Evolutionary conservation across 1,140 invertebrate genomes (phyloP), one percentile per base, ranked within the genome.

Genomic region (Drosophila micromelanica): DNA sequence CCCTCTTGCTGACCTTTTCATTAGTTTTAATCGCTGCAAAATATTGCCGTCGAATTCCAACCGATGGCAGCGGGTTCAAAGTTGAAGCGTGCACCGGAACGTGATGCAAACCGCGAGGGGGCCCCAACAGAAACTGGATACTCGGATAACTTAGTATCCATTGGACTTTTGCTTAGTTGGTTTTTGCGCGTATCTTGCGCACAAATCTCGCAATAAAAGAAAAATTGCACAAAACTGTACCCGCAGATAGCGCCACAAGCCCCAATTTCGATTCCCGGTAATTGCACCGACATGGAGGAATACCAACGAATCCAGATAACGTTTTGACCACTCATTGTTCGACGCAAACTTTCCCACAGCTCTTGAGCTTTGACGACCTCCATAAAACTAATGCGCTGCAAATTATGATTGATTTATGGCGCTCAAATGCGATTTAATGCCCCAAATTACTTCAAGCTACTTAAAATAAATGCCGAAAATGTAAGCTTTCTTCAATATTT

Each of bases 21-120:
- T 89, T 89, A 76, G 78, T 76, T 89, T 87, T 89, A 87, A 86
- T 86, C 78, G 78, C 38, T 59, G 67, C 49, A 65, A 60, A 74
- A 67, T 73, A 76, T 54, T 78, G 57, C 64, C 43, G 32, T 65
- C 71, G 48, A 51, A 71, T 67, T 67, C 54, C 42, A 48, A 46
- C 40, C 46, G 35, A 20, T 38, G 30, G 60, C 62, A 55, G 15
- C 23, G 67, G 67, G 75, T 78, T 76, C 82, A 87, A 87, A 86
- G 82, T 86, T 86, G 65, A 77, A 60, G 55, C 49, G 49, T 77
- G 75, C 42, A 64, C n/a, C 65, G 48, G 51, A 71, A 71, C 68
- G 59, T 64, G 68, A 32, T 46, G 43, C 57, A n/a, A 11, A 46
- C 15, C 23, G 20, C 48, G 42, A 62, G 38, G 5, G 5, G 13